Evolutionary conservation across 2,113 vertebrate genomes (phyloP), one percentile per base, ranked within the genome.

Genomic region (Chelonoidis abingdonii): DNA sequence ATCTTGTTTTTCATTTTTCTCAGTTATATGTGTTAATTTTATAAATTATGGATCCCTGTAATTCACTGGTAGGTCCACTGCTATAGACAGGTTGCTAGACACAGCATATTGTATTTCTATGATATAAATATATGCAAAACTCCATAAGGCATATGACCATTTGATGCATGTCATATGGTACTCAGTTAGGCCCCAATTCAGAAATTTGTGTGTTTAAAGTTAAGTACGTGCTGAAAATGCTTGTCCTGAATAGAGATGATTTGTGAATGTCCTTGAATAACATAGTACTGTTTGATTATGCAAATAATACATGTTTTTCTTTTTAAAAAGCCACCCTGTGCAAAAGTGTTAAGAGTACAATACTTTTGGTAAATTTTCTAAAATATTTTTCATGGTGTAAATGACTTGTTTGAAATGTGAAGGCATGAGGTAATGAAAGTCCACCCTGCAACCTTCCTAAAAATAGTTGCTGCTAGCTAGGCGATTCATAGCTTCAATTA

Each of bases 1-100:
- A 80, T 1, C 41, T 1, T 50, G 17, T 59, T 94, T 96, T 96
- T 92, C 38, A n/a, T 89, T 86, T 54, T 2, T 91, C 92, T 56
- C n/a, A 53, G 14, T 47, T 47, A 7, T 31, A 0, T 2, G n/a
- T 69, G 31, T 69, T 69, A 69, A 69, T 38, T 78, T 47, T 27
- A 44, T 47, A 78, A 44, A 78, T 78, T 27, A 47, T 78, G 75
- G 41, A 13, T 14, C 41, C 24, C 13, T 78, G 44, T 47, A 78
- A 78, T 27, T 78, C 38, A 25, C 24, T 44, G 41, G 41, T 27
- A 25, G 72, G 22, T 27, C 10, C 41, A 76, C 41, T 76, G 72
- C 5, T 44, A 27, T 27, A 27, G 13, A 47, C 24, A 78, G 22
- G 38, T 25, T 41, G 38, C 22, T 44, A 44, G 72, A 76, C 38